Evolutionary conservation across 1,140 invertebrate species (phyloP).

Genomic region (Platyscapa corneri): DNA sequence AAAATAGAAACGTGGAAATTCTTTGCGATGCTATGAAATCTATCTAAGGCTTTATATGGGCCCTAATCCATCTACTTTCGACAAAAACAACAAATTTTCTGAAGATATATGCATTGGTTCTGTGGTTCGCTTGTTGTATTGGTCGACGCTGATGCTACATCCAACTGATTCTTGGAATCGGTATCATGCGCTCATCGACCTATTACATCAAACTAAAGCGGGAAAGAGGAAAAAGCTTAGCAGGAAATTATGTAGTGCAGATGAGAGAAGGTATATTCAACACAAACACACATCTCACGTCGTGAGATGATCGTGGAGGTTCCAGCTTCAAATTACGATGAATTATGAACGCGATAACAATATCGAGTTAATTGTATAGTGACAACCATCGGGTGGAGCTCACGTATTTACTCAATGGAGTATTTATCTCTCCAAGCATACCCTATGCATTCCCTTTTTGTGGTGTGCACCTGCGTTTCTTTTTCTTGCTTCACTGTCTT

Average conservation of each 20-base stretch:
- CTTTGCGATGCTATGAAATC: not conserved
- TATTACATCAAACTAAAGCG: not conserved
- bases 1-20: not conserved
- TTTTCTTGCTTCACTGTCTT: not conserved
- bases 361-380: constrained; percentile 64
- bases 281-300: no score
- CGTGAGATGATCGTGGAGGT: not conserved
- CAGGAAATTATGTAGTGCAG: constrained; percentile 54
- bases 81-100: constrained; percentile 16
- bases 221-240: constrained; percentile 33
- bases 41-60: not conserved
- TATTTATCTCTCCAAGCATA: no score
- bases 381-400: constrained; percentile 32
- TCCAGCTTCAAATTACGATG: constrained; percentile 51
- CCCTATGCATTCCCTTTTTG: not conserved
- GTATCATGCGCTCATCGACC: not conserved
- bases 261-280: constrained; percentile 44
- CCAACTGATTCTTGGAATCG: constrained; percentile 19
- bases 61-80: not conserved
- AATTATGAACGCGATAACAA: constrained; percentile 62
- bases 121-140: not conserved
- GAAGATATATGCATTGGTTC: constrained; percentile 13
- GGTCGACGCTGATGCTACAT: constrained; percentile 9
- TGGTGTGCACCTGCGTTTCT: not conserved
- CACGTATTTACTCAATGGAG: no score